A percentile compares a stretch with the other conserved stretches of the same genome.
Evolutionary conservation across 2,888 invertebrate genomes (phyloP).

Genomic region (Operophtera brumata): DNA sequence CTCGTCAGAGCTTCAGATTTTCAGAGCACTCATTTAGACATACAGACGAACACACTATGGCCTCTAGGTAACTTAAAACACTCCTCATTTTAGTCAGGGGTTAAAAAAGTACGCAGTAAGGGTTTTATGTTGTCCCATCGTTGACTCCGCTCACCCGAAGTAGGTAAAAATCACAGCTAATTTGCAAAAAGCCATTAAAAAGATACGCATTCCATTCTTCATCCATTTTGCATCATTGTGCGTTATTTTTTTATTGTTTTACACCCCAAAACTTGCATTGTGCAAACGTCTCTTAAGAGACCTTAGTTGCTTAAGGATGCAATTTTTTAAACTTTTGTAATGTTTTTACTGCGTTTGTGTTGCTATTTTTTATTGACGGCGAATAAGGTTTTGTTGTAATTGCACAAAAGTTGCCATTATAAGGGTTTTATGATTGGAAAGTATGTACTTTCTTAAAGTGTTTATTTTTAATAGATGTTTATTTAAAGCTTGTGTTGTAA

Average conservation of each 20-base stretch:
- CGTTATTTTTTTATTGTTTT: slow-evolving; percentile 41
- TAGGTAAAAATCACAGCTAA: slow-evolving; percentile 13
- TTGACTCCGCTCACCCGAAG: background rate
- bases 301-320: too few species aligned
- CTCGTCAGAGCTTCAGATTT: too few species aligned
- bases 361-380: slow-evolving; percentile 35
- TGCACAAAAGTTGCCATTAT: slow-evolving; percentile 54
- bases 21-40: too few species aligned
- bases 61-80: too few species aligned
- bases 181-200: slow-evolving; percentile 25
- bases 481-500: background rate
- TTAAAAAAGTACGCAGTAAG: too few species aligned
- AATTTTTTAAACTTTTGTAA: slow-evolving; percentile 35
- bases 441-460: slow-evolving; percentile 42
- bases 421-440: slow-evolving; percentile 58
- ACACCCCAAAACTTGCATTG: slow-evolving; percentile 41
- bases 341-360: slow-evolving; percentile 37
- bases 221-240: slow-evolving; percentile 33
- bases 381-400: slow-evolving; percentile 36
- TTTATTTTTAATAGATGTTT: slow-evolving; percentile 18
- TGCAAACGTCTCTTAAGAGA: slow-evolving; percentile 43
- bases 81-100: too few species aligned
- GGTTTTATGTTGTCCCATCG: background rate
- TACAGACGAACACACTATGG: too few species aligned
- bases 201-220: slow-evolving; percentile 12